A percentile compares a stretch with the other conserved stretches of the same genome.
These are phyloP conservation scores for Ophiodon elongatus DNA, from an alignment of 2,113 vertebrate species.

Conservation along the genomic window DNA sequence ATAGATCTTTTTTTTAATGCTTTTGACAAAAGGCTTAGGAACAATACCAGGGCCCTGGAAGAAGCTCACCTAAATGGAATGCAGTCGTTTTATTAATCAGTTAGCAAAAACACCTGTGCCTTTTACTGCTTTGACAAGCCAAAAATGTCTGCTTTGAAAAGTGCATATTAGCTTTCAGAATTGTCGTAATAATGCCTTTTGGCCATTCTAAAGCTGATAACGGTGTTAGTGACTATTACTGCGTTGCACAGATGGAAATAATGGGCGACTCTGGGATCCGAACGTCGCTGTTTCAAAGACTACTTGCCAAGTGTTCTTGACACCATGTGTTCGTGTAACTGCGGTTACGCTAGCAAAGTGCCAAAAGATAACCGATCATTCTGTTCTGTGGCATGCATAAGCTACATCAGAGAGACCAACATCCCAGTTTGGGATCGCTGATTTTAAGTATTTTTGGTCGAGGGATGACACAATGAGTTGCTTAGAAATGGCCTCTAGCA, in stretches of 20 bases:
- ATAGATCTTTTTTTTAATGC: neutral
- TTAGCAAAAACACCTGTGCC: neutral
- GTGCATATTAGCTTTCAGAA: neutral
- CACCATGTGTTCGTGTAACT: neutral
- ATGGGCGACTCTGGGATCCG: neutral
- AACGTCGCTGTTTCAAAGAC: neutral
- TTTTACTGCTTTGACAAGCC: neutral
- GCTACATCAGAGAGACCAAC: neutral
- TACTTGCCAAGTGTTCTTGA: neutral
- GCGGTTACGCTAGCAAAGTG: neutral
- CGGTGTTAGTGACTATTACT: neutral
- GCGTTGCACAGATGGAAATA: neutral
- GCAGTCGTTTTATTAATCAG: neutral
- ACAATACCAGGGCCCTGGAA: neutral
- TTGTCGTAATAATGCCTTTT: neutral
- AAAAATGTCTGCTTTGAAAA: neutral
- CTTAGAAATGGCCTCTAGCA: neutral
- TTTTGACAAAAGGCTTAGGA: neutral
- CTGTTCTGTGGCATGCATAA: neutral
- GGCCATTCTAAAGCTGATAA: neutral
- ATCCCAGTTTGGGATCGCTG: neutral
- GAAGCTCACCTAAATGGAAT: constrained; percentile 21
- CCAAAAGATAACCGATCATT: neutral
- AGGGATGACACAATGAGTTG: neutral
- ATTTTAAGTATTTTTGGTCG: constrained; percentile 1